phyloP scores from a whole-genome alignment of 64 coral and sea anemone genomes.

The Stylophora pistillata region DNA sequence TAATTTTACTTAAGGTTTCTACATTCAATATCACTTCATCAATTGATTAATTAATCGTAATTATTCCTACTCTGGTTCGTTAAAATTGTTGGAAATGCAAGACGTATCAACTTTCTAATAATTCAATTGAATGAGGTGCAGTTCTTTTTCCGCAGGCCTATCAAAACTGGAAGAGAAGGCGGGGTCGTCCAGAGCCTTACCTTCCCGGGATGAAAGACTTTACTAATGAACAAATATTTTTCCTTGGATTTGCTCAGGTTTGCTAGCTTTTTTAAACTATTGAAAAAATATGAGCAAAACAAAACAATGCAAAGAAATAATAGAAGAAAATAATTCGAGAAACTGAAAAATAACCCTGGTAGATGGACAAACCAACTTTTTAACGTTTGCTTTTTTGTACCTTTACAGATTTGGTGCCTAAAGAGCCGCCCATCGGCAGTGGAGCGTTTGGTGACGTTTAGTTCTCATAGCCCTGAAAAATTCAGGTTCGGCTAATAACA shows the following conservation, averaged over 20 bases:
- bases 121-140: too few species aligned
- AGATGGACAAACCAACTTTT: too few species aligned
- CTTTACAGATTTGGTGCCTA: conserved; percentile 86
- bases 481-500: conserved; percentile 50
- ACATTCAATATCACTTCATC: too few species aligned
- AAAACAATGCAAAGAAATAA: too few species aligned
- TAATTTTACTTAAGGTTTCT: too few species aligned
- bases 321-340: too few species aligned
- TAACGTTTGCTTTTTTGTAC: background rate
- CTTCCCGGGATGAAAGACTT: conserved; percentile 53
- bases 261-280: background rate
- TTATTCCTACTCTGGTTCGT: too few species aligned
- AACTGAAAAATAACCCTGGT: too few species aligned
- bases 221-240: conserved; percentile 61
- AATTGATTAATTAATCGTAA: too few species aligned
- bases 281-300: too few species aligned
- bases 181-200: background rate
- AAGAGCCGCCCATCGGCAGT: conserved; percentile 37
- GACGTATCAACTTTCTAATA: too few species aligned
- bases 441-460: conserved; percentile 45
- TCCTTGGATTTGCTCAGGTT: conserved; percentile 69
- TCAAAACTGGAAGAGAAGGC: conserved; percentile 62
- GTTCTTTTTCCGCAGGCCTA: conserved; percentile 33
- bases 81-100: too few species aligned
- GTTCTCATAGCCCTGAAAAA: conserved; percentile 78